Evolutionary conservation across 2,888 invertebrate genomes (phyloP).

Genomic region (Caenorhabditis panamensis): DNA sequence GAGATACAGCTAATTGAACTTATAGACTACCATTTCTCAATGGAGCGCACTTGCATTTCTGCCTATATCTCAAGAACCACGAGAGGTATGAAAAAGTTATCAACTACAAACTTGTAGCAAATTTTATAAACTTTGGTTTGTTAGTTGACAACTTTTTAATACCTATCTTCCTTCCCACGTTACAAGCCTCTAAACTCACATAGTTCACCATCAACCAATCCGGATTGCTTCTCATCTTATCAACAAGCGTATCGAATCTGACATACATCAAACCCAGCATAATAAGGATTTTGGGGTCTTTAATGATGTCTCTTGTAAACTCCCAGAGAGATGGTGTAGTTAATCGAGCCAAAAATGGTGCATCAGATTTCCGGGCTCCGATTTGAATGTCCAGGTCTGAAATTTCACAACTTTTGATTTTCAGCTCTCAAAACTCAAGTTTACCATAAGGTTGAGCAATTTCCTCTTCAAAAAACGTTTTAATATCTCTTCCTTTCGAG

Average conservation of each 20-base stretch:
- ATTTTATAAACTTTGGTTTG: too few relatives aligned
- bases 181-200: conserved; percentile 61
- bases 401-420: neutral
- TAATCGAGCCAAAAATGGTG: conserved; percentile 64
- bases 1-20: too few relatives aligned
- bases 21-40: too few relatives aligned
- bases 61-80: too few relatives aligned
- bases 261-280: conserved; percentile 67
- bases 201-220: conserved; percentile 73
- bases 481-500: conserved; percentile 67
- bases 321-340: conserved; percentile 71
- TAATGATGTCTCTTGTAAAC: conserved; percentile 70
- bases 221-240: conserved; percentile 70
- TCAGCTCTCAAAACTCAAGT: too few relatives aligned
- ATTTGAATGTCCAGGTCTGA: conserved; percentile 73
- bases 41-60: too few relatives aligned
- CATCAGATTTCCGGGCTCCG: conserved; percentile 62
- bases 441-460: conserved; percentile 71
- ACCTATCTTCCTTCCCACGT: too few relatives aligned
- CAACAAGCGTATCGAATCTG: conserved; percentile 67
- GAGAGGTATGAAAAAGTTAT: too few relatives aligned
- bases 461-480: conserved; percentile 80
- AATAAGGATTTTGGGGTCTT: conserved; percentile 69
- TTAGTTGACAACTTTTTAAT: too few relatives aligned
- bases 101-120: too few relatives aligned